Evolutionary conservation across 2,113 vertebrate genomes (phyloP), one percentile per base, ranked within the genome.

Genomic region (Pituophis catenifer): DNA sequence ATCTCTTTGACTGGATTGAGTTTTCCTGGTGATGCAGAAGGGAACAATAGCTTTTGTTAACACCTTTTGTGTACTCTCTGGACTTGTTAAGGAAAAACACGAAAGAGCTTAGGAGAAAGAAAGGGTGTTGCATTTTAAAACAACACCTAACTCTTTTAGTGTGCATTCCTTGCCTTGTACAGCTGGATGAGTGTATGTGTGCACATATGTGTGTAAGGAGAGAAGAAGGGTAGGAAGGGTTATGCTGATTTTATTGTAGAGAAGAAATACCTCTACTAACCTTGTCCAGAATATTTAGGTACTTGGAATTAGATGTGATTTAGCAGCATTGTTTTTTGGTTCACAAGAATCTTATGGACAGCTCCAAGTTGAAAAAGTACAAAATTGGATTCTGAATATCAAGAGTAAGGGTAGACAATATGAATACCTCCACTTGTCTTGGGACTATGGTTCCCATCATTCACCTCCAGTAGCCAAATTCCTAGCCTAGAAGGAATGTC

Each of bases 1-100:
- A 90, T 87, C 89, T 90, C 62, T 33, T 62, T 65, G 75, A 57
- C 86, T 57, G 89, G 86, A 90, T 90, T 58, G 57, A 90, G 11
- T 24, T 65, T 44, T 65, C 48, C 13, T 93, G 89, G 55, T 90
- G 38, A 86, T 19, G n/a, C 57, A 8, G 44, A 50, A 53, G 52
- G 23, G 7, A 90, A 59, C 55, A 90, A 90, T 93, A 21, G 48
- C 12, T 90, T 90, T 90, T 93, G 57, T 87, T 90, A 65, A 90
- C 89, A 90, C 55, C 48, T 90, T 93, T 86, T 75, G 52, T 90
- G 23, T 44, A 55, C 86, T 87, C 81, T 85, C 29, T 19, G 2
- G 55, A 17, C 5, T 86, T 62, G 29, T 87, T 59, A 33, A 33
- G 12, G 21, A 50, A 53, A 89, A 86, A 65, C 11, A n/a, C 23